These are phyloP conservation scores for Turritopsis dohrnii DNA, from an alignment of 30 jellyfish, hydroid and myxozoan species.

Conservation along the genomic window DNA sequence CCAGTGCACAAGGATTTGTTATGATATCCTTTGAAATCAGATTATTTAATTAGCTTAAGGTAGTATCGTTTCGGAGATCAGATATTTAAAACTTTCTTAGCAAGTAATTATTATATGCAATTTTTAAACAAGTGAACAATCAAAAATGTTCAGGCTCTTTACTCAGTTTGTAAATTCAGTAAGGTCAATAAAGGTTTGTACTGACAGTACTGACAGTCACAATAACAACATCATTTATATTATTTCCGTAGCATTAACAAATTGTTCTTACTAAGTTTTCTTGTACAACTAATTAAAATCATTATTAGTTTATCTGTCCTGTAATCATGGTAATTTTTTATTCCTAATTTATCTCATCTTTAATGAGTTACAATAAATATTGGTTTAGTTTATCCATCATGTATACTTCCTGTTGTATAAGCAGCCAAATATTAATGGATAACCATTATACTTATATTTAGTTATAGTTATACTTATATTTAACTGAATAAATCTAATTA, in stretches of 20 bases:
- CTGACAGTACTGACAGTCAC: background rate
- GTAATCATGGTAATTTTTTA: background rate
- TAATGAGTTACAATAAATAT: background rate
- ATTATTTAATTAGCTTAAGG: background rate
- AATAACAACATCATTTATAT: background rate
- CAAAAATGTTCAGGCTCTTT: no score
- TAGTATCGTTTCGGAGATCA: background rate
- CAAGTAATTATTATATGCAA: no score
- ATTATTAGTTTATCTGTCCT: no score
- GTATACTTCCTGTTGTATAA: background rate
- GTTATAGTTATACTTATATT: no score
- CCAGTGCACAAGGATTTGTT: background rate
- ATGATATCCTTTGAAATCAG: background rate
- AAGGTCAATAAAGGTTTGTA: no score
- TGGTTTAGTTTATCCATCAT: background rate
- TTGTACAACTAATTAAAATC: background rate
- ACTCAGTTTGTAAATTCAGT: no score
- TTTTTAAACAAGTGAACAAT: background rate
- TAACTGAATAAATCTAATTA: no score
- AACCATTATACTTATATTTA: background rate
- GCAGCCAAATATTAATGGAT: background rate
- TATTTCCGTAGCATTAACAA: background rate
- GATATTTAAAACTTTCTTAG: background rate
- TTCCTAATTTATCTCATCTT: background rate
- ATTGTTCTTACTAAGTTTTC: background rate